phyloP scores from a whole-genome alignment of 2,113 vertebrate species.

The Corythoichthys intestinalis region DNA sequence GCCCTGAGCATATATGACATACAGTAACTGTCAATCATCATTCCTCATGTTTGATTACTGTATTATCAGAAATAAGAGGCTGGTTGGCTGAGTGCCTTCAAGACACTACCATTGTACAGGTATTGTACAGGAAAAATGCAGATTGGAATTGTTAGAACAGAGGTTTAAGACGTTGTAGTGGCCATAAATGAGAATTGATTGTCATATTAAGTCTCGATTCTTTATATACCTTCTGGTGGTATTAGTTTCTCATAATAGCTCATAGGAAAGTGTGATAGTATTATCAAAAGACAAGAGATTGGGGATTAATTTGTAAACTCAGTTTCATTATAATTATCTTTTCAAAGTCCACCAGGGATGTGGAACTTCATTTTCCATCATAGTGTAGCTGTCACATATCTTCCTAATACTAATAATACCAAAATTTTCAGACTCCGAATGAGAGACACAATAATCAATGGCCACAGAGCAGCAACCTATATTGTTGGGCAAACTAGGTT shows the following conservation, averaged over 20 bases:
- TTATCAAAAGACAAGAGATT: constrained; percentile 10
- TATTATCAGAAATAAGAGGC: constrained; percentile 36
- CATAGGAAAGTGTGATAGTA: constrained; percentile 13
- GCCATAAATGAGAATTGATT: background rate
- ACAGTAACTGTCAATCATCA: constrained; percentile 34
- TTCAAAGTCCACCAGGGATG: constrained; percentile 16
- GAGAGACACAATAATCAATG: constrained; percentile 19
- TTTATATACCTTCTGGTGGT: constrained; percentile 4
- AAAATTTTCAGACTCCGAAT: constrained; percentile 20
- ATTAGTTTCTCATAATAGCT: constrained; percentile 3
- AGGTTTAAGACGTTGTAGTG: background rate
- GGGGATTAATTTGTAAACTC: constrained; percentile 24
- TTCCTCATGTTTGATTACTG: constrained; percentile 27
- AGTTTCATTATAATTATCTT: constrained; percentile 26
- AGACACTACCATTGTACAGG: constrained; percentile 27
- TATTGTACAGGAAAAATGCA: constrained; percentile 22
- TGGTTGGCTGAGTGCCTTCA: constrained; percentile 24
- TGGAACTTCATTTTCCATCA: constrained; percentile 1
- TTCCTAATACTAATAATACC: constrained; percentile 13
- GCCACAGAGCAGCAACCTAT: constrained; percentile 4
- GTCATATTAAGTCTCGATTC: background rate
- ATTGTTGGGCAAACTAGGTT: constrained; percentile 20
- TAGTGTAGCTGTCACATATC: background rate
- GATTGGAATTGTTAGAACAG: background rate
- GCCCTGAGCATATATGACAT: background rate